These are phyloP conservation scores for Cyprinodon diabolis DNA, from an alignment of 2,797 vertebrate species.

Conservation along the genomic window DNA sequence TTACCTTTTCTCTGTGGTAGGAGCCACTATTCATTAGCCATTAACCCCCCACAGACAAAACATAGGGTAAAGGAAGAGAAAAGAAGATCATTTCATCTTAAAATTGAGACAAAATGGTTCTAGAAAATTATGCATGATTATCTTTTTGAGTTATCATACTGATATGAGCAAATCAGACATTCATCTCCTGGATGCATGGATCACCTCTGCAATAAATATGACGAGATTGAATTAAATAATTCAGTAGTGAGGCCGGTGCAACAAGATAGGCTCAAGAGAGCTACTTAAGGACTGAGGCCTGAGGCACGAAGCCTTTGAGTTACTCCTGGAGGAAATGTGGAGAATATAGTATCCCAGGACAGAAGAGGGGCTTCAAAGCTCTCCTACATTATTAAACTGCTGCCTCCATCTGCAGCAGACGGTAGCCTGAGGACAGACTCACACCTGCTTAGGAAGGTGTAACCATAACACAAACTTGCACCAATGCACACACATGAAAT, in stretches of 20 bases:
- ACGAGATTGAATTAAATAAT: slow-evolving; percentile 42
- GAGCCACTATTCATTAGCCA: slow-evolving; percentile 10
- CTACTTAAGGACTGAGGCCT: slow-evolving; percentile 45
- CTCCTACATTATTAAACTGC: slow-evolving; percentile 69
- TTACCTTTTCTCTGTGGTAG: slow-evolving; percentile 9
- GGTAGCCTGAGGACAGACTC: slow-evolving; percentile 43
- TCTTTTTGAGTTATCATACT: not conserved
- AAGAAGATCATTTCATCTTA: slow-evolving; percentile 11
- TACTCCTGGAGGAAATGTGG: slow-evolving; percentile 52
- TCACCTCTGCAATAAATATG: slow-evolving; percentile 29
- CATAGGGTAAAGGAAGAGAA: not conserved
- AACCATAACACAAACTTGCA: slow-evolving; percentile 20
- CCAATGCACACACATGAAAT: slow-evolving; percentile 26
- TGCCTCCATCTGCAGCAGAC: slow-evolving; percentile 62
- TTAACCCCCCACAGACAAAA: slow-evolving; percentile 7
- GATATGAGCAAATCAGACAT: not conserved
- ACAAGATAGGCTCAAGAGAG: slow-evolving; percentile 36
- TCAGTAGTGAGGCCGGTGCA: slow-evolving; percentile 32
- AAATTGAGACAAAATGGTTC: not conserved
- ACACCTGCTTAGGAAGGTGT: slow-evolving; percentile 54
- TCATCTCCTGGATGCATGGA: slow-evolving; percentile 3
- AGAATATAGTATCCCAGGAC: slow-evolving; percentile 52
- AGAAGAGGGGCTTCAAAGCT: slow-evolving; percentile 58
- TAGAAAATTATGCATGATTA: not conserved
- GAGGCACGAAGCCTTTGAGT: slow-evolving; percentile 57